These are phyloP conservation scores for Cetoscarus ocellatus DNA, from an alignment of 2,797 vertebrate genomes.

Conservation along the genomic window DNA sequence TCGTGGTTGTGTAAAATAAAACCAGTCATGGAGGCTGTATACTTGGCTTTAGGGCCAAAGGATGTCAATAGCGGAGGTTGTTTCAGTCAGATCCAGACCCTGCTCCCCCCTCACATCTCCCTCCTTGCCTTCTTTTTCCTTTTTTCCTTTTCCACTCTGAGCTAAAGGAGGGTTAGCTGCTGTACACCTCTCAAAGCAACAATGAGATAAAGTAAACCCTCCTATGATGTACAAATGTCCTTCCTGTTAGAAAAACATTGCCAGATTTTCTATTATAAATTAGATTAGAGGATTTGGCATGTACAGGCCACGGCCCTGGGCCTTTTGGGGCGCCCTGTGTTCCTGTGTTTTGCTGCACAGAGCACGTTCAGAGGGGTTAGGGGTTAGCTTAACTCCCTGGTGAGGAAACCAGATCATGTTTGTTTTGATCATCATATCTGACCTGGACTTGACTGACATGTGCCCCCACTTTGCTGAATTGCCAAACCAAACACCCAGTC, in stretches of 20 bases:
- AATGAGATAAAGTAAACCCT: slow-evolving; percentile 51
- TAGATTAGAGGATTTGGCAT: slow-evolving; percentile 77
- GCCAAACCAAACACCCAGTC: slow-evolving; percentile 71
- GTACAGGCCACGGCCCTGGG: slow-evolving; percentile 61
- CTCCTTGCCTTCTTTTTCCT: slow-evolving; percentile 1
- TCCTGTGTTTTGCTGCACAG: slow-evolving; percentile 56
- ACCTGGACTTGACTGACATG: slow-evolving; percentile 83
- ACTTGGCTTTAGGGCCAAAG: slow-evolving; percentile 69
- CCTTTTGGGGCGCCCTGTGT: slow-evolving; percentile 65
- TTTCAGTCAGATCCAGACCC: slow-evolving; percentile 49
- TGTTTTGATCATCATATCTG: slow-evolving; percentile 80
- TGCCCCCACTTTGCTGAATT: slow-evolving; percentile 75
- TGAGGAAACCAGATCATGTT: slow-evolving; percentile 76
- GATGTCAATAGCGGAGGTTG: slow-evolving; percentile 74
- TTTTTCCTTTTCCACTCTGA: slow-evolving; percentile 12
- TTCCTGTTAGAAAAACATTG: slow-evolving; percentile 76
- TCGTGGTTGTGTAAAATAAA: slow-evolving; percentile 82
- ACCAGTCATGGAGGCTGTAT: slow-evolving; percentile 74
- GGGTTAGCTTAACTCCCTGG: slow-evolving; percentile 63
- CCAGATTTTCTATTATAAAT: slow-evolving; percentile 79
- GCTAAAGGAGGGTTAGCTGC: slow-evolving; percentile 31
- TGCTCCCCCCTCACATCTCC: slow-evolving; percentile 27
- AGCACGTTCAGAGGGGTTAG: slow-evolving; percentile 63
- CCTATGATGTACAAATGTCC: slow-evolving; percentile 66
- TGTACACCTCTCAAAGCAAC: slow-evolving; percentile 53